Evolutionary conservation across 2,797 vertebrate genomes (phyloP).

Genomic region (Kryptolebias ocellatus): DNA sequence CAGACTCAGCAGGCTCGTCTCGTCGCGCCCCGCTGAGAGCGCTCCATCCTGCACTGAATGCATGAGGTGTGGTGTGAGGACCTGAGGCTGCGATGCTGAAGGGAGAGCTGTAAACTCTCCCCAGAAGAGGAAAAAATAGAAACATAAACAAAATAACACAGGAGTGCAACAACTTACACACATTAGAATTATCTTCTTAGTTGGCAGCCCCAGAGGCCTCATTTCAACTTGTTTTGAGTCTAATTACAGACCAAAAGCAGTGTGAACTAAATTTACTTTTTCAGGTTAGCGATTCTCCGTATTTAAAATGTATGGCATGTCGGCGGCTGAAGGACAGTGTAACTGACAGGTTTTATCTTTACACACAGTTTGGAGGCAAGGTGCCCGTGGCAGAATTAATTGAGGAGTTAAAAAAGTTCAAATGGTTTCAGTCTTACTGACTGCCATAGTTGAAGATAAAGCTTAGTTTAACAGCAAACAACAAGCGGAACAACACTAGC

Average conservation of each 20-base stretch:
- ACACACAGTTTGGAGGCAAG: neutral
- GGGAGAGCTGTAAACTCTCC: conserved; percentile 26
- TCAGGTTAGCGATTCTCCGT: neutral
- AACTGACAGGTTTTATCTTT: neutral
- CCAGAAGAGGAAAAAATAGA: conserved; percentile 29
- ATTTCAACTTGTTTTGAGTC: conserved; percentile 24
- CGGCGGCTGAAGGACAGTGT: neutral
- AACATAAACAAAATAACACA: conserved; percentile 35
- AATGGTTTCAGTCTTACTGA: neutral
- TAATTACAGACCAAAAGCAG: conserved; percentile 24
- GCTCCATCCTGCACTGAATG: conserved; percentile 33
- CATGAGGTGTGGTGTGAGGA: conserved; percentile 22
- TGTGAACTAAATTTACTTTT: conserved; percentile 15
- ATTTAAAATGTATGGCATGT: conserved; percentile 1
- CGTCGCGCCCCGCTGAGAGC: conserved; percentile 35
- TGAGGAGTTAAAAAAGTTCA: neutral
- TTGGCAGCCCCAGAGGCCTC: conserved; percentile 13
- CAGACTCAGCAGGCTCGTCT: conserved; percentile 54
- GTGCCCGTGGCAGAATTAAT: neutral
- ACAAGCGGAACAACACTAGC: neutral
- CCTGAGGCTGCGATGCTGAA: conserved; percentile 18
- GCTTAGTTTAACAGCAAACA: neutral
- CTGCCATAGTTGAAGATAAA: neutral
- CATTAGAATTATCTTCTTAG: conserved; percentile 14
- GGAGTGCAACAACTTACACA: conserved; percentile 14